A percentile compares a stretch with the other conserved stretches of the same genome.
These are phyloP conservation scores for Peromyscus aztecus DNA, from an alignment of 2,797 vertebrate genomes.

Conservation along the genomic window DNA sequence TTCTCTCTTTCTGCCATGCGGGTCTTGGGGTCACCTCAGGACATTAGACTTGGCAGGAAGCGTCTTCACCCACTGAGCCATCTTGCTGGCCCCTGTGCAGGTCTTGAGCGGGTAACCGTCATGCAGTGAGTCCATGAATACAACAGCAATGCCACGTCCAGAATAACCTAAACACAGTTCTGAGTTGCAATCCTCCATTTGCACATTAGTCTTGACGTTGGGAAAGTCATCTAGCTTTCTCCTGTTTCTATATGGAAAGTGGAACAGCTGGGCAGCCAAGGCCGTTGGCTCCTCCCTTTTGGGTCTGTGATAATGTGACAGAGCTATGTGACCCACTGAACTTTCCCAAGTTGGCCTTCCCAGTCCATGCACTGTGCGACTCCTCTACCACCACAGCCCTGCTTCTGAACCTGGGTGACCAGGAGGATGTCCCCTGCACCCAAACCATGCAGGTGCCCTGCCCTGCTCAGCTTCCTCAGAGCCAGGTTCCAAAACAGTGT, in stretches of 20 bases:
- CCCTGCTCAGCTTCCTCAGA: background rate
- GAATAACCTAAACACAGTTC: background rate
- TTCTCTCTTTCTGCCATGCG: background rate
- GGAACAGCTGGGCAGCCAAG: background rate
- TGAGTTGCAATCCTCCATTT: background rate
- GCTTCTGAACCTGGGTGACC: background rate
- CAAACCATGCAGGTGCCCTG: too few relatives aligned
- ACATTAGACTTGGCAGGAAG: background rate
- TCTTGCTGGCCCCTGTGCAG: background rate
- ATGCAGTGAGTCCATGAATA: background rate
- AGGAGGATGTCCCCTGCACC: background rate
- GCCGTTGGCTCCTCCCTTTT: background rate
- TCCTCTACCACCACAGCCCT: rapidly evolving
- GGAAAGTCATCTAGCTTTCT: background rate
- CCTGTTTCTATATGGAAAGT: background rate
- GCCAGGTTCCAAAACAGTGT: background rate
- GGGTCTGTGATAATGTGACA: background rate
- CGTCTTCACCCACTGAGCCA: background rate
- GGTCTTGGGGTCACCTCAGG: too few relatives aligned
- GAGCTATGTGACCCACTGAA: background rate
- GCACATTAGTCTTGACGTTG: background rate
- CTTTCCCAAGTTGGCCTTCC: background rate
- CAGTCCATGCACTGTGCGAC: rapidly evolving
- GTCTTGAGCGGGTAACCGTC: background rate
- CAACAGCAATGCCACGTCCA: too few relatives aligned